These are phyloP conservation scores for Prosopocoilus inquinatus DNA, from an alignment of 2,888 invertebrate genomes.

Conservation along the genomic window DNA sequence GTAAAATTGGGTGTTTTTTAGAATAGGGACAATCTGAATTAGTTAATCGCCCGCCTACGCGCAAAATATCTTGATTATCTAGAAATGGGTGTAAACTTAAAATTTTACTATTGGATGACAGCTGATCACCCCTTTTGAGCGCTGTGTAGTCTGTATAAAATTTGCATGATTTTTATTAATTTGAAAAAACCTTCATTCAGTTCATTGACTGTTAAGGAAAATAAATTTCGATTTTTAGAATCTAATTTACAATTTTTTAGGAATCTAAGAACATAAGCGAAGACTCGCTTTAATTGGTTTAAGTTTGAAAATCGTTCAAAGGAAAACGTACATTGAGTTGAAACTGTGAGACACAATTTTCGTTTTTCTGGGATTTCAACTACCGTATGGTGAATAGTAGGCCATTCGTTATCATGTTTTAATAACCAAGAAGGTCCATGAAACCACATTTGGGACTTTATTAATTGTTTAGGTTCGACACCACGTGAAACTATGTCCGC, in stretches of 20 bases:
- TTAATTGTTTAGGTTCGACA: conserved; percentile 3
- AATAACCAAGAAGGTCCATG: conserved; percentile 10
- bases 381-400: not conserved
- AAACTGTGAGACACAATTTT: too few relatives aligned
- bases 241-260: conserved; percentile 9
- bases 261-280: conserved; percentile 5
- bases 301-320: conserved; percentile 1
- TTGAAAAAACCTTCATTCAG: too few relatives aligned
- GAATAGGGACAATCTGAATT: not conserved
- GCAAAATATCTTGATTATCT: conserved; percentile 20
- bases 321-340: not conserved
- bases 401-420: not conserved
- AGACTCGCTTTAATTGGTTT: not conserved
- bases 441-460: conserved; percentile 17
- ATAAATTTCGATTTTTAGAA: too few relatives aligned
- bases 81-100: conserved; percentile 21
- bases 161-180: too few relatives aligned
- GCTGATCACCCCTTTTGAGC: not conserved
- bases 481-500: conserved; percentile 37
- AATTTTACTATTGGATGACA: conserved; percentile 9
- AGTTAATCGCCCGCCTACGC: conserved; percentile 17
- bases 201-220: too few relatives aligned
- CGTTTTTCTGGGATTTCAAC: too few relatives aligned
- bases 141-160: too few relatives aligned
- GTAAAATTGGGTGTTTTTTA: conserved; percentile 22